phyloP scores from a whole-genome alignment of 2,113 vertebrate genomes.

The Tupaia chinensis region DNA sequence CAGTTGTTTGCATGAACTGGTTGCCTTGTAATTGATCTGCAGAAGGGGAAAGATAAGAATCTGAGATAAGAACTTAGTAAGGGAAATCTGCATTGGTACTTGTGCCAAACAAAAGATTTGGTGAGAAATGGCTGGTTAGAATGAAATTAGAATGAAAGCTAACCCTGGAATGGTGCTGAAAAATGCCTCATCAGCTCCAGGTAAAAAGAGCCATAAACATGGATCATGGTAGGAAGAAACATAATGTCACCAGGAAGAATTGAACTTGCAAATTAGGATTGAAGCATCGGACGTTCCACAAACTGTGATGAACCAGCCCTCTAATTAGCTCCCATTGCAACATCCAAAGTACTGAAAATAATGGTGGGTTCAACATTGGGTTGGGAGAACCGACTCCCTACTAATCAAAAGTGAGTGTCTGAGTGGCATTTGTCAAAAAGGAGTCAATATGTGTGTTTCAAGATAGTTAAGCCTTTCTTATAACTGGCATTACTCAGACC shows the following conservation, averaged over 20 bases:
- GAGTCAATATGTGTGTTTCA: not conserved
- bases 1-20: not conserved
- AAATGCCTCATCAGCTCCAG: not conserved
- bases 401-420: not conserved
- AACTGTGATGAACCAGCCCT: not conserved
- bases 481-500: not conserved
- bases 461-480: not conserved
- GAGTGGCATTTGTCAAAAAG: not conserved
- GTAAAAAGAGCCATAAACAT: not conserved
- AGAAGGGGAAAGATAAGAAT: not conserved
- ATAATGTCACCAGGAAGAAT: not conserved
- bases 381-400: not conserved
- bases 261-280: not conserved
- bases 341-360: not conserved
- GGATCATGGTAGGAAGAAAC: not conserved
- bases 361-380: not conserved
- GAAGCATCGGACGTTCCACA: not conserved
- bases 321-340: not conserved
- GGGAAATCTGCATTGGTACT: not conserved
- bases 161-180: accelerated
- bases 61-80: not conserved
- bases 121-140: not conserved
- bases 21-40: not conserved
- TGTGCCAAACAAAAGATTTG: not conserved
- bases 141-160: not conserved